Evolutionary conservation across 2,113 vertebrate genomes (phyloP).

Genomic region (Melospiza georgiana): DNA sequence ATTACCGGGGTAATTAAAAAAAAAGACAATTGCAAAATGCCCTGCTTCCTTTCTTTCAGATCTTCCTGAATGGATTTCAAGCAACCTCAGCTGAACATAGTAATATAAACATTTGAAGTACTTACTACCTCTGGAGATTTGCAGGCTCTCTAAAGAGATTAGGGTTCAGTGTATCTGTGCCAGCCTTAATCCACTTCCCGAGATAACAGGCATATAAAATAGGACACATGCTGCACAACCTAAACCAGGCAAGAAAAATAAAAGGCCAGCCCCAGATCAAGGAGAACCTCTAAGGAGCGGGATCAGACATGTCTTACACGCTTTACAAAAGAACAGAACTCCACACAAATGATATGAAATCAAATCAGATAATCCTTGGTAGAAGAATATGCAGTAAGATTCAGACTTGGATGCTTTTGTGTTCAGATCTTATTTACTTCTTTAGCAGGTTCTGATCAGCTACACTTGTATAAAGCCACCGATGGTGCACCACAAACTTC

Average conservation of each 20-base stretch:
- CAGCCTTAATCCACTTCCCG: conserved; percentile 8
- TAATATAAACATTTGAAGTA: conserved; percentile 4
- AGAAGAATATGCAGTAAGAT: neutral
- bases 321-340: neutral
- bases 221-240: conserved; percentile 1
- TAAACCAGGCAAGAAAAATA: conserved; percentile 5
- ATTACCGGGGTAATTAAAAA: neutral
- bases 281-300: neutral
- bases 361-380: neutral
- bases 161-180: neutral
- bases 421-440: neutral
- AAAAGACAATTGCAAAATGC: neutral
- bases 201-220: conserved; percentile 23
- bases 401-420: neutral
- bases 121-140: conserved; percentile 9
- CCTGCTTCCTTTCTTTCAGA: neutral
- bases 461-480: neutral
- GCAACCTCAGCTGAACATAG: neutral
- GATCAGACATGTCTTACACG: neutral
- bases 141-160: neutral
- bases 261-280: neutral
- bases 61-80: conserved; percentile 21
- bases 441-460: neutral
- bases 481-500: neutral
- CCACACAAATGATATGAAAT: neutral